Evolutionary conservation across 1,140 invertebrate species (phyloP), one percentile per base, ranked within the genome.

Genomic region (Drosophila pectinifera): DNA sequence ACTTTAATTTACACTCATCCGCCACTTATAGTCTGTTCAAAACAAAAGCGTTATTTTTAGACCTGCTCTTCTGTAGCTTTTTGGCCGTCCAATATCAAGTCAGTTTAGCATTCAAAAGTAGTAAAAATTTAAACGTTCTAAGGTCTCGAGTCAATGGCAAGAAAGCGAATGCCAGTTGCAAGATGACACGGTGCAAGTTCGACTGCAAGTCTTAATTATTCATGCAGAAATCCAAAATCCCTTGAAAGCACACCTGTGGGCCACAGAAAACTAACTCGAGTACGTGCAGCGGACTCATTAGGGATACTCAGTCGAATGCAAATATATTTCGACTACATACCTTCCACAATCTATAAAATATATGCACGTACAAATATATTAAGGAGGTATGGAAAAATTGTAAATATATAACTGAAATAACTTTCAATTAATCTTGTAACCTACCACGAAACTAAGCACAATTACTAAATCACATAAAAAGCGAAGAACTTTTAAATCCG

Each of bases 41-140:
- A 43, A 57, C 41, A 70, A 42, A 54, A 51, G 75, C 43, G 46
- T 65, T 86, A 86, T 86, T 81, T 86, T 73, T 80, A 85, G 69
- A 43, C 45, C 59, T 62, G 62, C 42, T 62, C 48, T 83, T 75
- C 63, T 65, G 26, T 62, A 67, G 20, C 59, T 28, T 58, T 43
- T 72, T 73, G 42, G 28, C 39, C 61, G 34, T 13, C 39, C 45
- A 41, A 63, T 55, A 59, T 45, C 45, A 55, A 69, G 43, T 53
- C 59, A 18, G 49, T 80, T 80, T 55, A 67, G 43, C 62, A 45
- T 65, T 31, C 26, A 56, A 77, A 49, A 72, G 61, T 45, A 36
- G 45, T 42, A 22, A 18, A 54, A 65, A 80, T 58, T 62, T n/a
- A 57, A n/a, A 24, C 18, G 18, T 20, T 11, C 14, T 22, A 22